These are phyloP conservation scores for Microchirus variegatus DNA, from an alignment of 2,797 vertebrate genomes.

Conservation along the genomic window DNA sequence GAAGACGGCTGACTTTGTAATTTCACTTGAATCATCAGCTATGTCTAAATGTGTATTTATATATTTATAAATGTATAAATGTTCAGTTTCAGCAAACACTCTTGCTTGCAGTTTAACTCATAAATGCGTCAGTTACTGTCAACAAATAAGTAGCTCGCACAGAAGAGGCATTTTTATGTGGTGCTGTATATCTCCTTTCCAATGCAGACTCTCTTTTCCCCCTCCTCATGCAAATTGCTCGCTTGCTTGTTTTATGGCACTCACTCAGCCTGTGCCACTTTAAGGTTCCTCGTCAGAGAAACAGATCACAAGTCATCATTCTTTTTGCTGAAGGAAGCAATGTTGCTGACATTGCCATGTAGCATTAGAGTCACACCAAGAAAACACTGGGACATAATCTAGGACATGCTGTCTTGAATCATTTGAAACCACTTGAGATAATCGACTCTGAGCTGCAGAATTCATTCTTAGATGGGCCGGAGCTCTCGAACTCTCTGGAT, in stretches of 20 bases:
- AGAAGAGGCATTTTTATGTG: slow-evolving; percentile 26
- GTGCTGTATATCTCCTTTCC: slow-evolving; percentile 7
- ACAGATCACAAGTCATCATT: slow-evolving; percentile 79
- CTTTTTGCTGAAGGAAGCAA: slow-evolving; percentile 82
- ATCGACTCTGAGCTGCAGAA: slow-evolving; percentile 70
- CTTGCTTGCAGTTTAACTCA: slow-evolving; percentile 17
- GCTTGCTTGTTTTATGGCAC: slow-evolving; percentile 60
- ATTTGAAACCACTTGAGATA: slow-evolving; percentile 73
- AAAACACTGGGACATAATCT: slow-evolving; percentile 79
- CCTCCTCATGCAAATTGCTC: slow-evolving; percentile 53
- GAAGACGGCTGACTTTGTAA: slow-evolving; percentile 4
- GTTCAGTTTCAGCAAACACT: slow-evolving; percentile 7
- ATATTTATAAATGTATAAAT: slow-evolving; percentile 10
- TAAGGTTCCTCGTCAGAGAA: slow-evolving; percentile 72
- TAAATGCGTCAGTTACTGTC: slow-evolving; percentile 5
- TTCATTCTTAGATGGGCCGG: slow-evolving; percentile 58
- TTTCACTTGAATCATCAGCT: slow-evolving; percentile 2
- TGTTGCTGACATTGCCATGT: slow-evolving; percentile 77
- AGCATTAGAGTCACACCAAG: slow-evolving; percentile 79
- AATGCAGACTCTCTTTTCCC: slow-evolving; percentile 15
- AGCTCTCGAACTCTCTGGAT: slow-evolving; percentile 50
- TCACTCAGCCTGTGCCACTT: slow-evolving; percentile 57
- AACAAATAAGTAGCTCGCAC: slow-evolving; percentile 13
- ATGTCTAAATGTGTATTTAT: slow-evolving; percentile 2
- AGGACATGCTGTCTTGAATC: slow-evolving; percentile 80